A percentile compares a stretch with the other conserved stretches of the same genome.
Conservation (phyloP, 92 coral and sea anemone genomes). For the Epizoanthus fatuus region DNA sequence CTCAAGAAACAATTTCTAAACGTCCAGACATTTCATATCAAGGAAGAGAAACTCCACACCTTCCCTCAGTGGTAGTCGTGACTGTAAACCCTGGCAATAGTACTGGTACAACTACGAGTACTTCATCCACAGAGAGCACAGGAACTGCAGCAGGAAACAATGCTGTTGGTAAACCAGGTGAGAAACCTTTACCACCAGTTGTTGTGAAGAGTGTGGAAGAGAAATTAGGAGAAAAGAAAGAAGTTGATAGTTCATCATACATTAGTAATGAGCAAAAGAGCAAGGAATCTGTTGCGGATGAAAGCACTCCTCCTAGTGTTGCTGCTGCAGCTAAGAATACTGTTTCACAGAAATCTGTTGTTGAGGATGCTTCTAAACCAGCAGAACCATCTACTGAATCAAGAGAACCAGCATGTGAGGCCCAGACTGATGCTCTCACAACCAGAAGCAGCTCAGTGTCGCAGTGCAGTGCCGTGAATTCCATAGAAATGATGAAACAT, state of each 20-base stretch:
- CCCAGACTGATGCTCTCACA: slow-evolving; percentile 19
- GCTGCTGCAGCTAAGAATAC: not conserved
- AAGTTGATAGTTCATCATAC: not conserved
- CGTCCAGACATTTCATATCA: slow-evolving; percentile 28
- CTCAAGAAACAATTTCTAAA: slow-evolving; percentile 30
- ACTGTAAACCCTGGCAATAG: slow-evolving; percentile 48
- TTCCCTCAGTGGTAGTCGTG: slow-evolving; percentile 43
- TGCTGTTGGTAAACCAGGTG: not conserved
- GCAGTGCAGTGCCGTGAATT: slow-evolving; percentile 71
- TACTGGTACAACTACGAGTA: not conserved
- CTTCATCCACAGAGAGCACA: slow-evolving; percentile 10
- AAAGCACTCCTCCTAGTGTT: not conserved
- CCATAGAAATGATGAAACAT: slow-evolving; percentile 56
- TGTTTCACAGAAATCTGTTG: not conserved
- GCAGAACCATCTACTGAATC: not conserved
- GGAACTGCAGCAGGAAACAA: slow-evolving; percentile 1
- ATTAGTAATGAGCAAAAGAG: not conserved
- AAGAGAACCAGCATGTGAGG: slow-evolving; percentile 29
- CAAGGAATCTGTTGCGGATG: not conserved
- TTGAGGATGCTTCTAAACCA: slow-evolving; percentile 6
- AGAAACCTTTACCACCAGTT: not conserved
- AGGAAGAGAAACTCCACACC: slow-evolving; percentile 49
- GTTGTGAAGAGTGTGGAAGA: not conserved
- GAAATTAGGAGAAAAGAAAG: not conserved
- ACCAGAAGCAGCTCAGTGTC: slow-evolving; percentile 50